phyloP scores from a whole-genome alignment of 2,797 vertebrate genomes.

The Poecile montanus region DNA sequence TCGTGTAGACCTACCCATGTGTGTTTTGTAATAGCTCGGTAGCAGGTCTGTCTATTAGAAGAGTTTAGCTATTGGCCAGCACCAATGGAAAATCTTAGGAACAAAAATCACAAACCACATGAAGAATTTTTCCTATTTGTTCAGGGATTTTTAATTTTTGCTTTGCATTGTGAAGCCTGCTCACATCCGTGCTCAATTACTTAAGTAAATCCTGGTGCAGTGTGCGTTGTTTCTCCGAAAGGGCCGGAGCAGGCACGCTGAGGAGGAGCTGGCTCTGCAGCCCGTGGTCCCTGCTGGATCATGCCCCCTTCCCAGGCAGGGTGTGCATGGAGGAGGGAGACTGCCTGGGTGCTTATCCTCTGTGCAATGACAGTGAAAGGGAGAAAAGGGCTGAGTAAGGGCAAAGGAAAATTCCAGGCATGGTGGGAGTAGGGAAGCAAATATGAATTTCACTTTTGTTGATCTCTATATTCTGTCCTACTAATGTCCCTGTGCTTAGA shows the following conservation, averaged over 20 bases:
- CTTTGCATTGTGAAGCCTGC: neutral
- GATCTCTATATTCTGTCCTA: neutral
- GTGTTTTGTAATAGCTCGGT: conserved; percentile 25
- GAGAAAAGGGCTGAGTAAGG: neutral
- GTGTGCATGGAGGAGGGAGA: neutral
- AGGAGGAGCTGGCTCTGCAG: neutral
- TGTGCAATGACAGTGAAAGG: neutral
- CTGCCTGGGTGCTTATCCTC: neutral
- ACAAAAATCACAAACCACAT: conserved; percentile 33
- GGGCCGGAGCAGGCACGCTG: accelerated
- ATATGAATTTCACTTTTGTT: neutral
- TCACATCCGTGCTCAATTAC: conserved; percentile 20
- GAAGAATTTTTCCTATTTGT: conserved; percentile 55
- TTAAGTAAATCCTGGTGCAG: neutral
- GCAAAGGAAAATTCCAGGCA: neutral
- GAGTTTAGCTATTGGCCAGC: conserved; percentile 32
- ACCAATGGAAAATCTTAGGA: conserved; percentile 55
- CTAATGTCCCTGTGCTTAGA: neutral
- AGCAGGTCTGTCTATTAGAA: neutral
- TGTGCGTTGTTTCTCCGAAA: accelerated
- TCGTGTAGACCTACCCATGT: neutral
- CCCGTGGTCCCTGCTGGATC: neutral
- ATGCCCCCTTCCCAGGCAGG: neutral
- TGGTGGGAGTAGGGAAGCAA: neutral
- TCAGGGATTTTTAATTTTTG: conserved; percentile 49